A percentile compares a stretch with the other conserved stretches of the same genome.
These are phyloP conservation scores for Agriopis marginaria DNA, from an alignment of 2,888 invertebrate genomes.

Conservation along the genomic window DNA sequence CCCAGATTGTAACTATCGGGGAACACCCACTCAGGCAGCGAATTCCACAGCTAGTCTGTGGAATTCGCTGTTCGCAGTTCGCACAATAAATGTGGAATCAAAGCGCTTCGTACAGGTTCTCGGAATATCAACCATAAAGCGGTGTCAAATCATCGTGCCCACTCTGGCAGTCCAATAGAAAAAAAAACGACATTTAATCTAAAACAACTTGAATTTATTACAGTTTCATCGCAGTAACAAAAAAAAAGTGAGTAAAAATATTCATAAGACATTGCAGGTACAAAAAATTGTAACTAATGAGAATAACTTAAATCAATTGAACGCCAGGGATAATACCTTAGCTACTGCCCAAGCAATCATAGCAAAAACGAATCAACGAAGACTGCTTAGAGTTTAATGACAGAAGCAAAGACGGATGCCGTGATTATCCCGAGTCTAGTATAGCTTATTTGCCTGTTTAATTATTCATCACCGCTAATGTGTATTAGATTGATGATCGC, in stretches of 20 bases:
- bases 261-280: constrained; percentile 1
- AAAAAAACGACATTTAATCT: too few species aligned
- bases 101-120: too few species aligned
- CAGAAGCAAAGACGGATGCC: constrained; percentile 13
- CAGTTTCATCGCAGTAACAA: too few species aligned
- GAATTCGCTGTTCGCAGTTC: too few species aligned
- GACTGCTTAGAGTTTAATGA: constrained; percentile 4
- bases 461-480: constrained; percentile 19
- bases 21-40: too few species aligned
- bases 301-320: neutral
- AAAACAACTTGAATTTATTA: too few species aligned
- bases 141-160: too few species aligned
- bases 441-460: constrained; percentile 12
- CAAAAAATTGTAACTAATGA: constrained; percentile 5
- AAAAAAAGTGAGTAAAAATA: neutral
- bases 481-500: constrained; percentile 29
- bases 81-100: too few species aligned
- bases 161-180: too few species aligned
- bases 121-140: too few species aligned
- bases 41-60: too few species aligned
- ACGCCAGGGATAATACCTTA: neutral
- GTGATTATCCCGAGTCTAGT: constrained; percentile 5
- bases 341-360: neutral
- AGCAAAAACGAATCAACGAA: neutral
- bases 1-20: too few species aligned